These are phyloP conservation scores for Drosophila affinis DNA, from an alignment of 2,888 invertebrate genomes.

Conservation along the genomic window DNA sequence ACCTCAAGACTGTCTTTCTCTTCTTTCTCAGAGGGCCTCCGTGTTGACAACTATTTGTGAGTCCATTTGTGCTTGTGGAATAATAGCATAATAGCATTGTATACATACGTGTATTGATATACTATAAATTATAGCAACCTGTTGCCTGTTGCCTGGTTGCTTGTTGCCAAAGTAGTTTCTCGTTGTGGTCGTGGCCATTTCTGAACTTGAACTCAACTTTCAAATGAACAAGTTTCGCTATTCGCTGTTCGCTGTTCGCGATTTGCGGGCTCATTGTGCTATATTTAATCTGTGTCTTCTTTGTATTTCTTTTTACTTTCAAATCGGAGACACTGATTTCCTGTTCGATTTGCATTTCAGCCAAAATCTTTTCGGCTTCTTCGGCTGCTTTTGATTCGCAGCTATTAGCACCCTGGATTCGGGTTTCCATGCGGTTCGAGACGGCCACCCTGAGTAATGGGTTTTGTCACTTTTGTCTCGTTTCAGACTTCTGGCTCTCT, in stretches of 20 bases:
- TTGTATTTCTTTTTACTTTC: constrained; percentile 56
- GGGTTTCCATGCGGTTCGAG: not conserved
- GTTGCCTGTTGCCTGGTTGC: constrained; percentile 8
- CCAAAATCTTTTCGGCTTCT: constrained; percentile 1
- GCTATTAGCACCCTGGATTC: constrained; percentile 35
- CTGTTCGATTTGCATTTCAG: constrained; percentile 66
- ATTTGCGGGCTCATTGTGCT: constrained; percentile 34
- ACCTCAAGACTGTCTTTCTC: constrained; percentile 11
- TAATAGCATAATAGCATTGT: constrained; percentile 46
- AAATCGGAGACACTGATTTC: constrained; percentile 54
- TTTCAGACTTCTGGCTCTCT: constrained; percentile 43
- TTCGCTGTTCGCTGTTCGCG: not conserved
- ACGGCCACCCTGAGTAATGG: constrained; percentile 65
- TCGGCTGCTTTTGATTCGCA: constrained; percentile 1
- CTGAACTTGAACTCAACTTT: constrained; percentile 48
- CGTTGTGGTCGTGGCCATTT: constrained; percentile 28
- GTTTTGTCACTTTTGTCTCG: constrained; percentile 45
- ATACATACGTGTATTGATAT: constrained; percentile 20
- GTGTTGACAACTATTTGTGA: constrained; percentile 40
- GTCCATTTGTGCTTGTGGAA: constrained; percentile 28
- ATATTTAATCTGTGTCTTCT: constrained; percentile 35
- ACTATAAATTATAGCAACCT: constrained; percentile 29
- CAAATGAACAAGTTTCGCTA: constrained; percentile 62
- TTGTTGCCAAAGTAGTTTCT: constrained; percentile 17
- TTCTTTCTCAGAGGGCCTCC: not conserved